Percentiles rank a stretch among this genome's conserved stretches.
phyloP scores from a whole-genome alignment of 2,888 invertebrate genomes.

The Drosophila macrothrix region DNA sequence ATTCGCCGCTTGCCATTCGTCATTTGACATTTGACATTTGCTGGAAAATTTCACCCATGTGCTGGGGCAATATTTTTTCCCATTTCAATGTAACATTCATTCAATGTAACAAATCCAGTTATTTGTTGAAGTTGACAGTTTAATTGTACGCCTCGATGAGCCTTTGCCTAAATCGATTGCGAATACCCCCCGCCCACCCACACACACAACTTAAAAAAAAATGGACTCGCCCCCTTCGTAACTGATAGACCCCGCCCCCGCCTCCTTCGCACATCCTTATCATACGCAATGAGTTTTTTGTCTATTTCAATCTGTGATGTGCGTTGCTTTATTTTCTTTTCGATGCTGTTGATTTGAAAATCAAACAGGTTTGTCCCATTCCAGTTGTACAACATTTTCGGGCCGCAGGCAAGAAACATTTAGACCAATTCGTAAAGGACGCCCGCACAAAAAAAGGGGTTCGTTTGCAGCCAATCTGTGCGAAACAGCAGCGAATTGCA shows the following conservation, averaged over 20 bases:
- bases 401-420: conserved; percentile 31
- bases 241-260: neutral
- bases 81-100: conserved; percentile 11
- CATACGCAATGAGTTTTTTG: conserved; percentile 54
- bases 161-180: conserved; percentile 53
- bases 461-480: conserved; percentile 9
- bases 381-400: conserved; percentile 55
- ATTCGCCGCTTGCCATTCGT: conserved; percentile 4
- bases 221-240: neutral
- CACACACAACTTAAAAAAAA: neutral
- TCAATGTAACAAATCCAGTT: conserved; percentile 74
- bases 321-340: conserved; percentile 43
- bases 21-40: conserved; percentile 13
- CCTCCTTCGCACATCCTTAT: conserved; percentile 1
- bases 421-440: neutral
- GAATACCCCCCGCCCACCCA: neutral
- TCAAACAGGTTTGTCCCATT: conserved; percentile 71
- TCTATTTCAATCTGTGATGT: conserved; percentile 65
- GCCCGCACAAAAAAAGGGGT: neutral
- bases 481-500: conserved; percentile 28
- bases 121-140: conserved; percentile 83
- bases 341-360: conserved; percentile 65
- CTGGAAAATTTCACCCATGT: conserved; percentile 20
- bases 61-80: conserved; percentile 21
- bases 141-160: conserved; percentile 82